Base-by-base conservation (phyloP, 2,888 invertebrate genomes). In the Pyrocoelia pectoralis region DNA sequence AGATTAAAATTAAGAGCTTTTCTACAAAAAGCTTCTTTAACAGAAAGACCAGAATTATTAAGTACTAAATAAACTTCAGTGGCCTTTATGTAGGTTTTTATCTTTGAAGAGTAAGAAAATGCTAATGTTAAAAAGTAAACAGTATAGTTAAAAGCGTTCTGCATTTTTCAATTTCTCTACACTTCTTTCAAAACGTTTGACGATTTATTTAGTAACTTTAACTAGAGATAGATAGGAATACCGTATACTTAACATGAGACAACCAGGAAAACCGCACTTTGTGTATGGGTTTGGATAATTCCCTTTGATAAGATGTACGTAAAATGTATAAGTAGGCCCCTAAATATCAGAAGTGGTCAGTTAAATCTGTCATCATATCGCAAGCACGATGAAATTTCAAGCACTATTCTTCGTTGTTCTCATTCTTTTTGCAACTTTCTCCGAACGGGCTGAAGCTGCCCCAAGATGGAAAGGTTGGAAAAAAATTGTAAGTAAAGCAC, bases 1-100 rank as follows among this genome's bases (percentile, higher is more conserved):
- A 70, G 73, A 73, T 73, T 73, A 73, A 72, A 73, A 73, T 72
- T 73, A 73, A 73, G 69, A 72, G 70, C 61, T 71, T 72, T n/a
- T 70, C 69, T 65, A 64, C 48, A 38, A 13, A 65, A 64, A 61
- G 67, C 51, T 60, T 58, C 29, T 50, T 56, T 51, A 59, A 71
- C 66, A 58, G 64, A 61, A 61, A 57, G 51, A 68, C 43, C 57
- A 58, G 69, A 68, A 68, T 71, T 67, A 66, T 66, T 68, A 68
- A 71, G 68, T 68, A 61, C 58, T 61, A 51, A 64, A 67, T 59
- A 67, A 70, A 67, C 67, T 66, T 50, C 29, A 51, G 50, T 41
- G 40, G 55, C 55, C 56, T 54, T 18, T 46, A 56, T 56, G 51
- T 56, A 50, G 24, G 28, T 28, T 29, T 50, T 33, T 33, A 8